Conservation (phyloP, 2,888 invertebrate genomes). For the Cordilura impudica region DNA sequence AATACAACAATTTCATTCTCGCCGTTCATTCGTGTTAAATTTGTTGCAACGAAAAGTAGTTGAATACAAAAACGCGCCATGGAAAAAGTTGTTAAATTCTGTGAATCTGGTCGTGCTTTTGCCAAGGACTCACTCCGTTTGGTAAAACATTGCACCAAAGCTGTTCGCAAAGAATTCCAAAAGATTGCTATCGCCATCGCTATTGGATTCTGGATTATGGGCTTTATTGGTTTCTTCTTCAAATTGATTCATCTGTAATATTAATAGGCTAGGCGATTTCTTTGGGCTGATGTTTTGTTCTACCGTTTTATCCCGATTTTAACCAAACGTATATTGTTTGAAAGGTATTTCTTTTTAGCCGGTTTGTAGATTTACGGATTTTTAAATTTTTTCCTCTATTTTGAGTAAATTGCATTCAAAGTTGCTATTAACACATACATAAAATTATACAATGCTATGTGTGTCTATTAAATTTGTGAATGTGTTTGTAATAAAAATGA, state of each 20-base stretch:
- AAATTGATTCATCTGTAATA: conserved; percentile 99
- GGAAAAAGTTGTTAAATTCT: conserved; percentile 97
- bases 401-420: no score
- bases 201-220: conserved; percentile 99
- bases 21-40: conserved; percentile 68
- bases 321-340: no score
- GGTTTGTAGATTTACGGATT: no score
- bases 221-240: conserved; percentile 99
- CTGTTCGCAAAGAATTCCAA: conserved; percentile 99
- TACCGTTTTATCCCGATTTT: no score
- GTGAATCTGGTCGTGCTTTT: conserved; percentile 97
- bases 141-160: conserved; percentile 99
- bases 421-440: no score
- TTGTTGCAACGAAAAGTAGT: conserved; percentile 65
- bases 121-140: conserved; percentile 98
- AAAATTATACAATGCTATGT: no score
- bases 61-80: conserved; percentile 81
- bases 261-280: no score
- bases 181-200: conserved; percentile 99
- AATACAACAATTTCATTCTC: conserved; percentile 49
- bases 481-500: no score
- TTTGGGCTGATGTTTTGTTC: no score
- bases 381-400: no score
- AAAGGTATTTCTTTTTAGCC: no score
- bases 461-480: no score